Base-by-base conservation (phyloP, 2,888 invertebrate species). In the Pristionchus exspectatus region DNA sequence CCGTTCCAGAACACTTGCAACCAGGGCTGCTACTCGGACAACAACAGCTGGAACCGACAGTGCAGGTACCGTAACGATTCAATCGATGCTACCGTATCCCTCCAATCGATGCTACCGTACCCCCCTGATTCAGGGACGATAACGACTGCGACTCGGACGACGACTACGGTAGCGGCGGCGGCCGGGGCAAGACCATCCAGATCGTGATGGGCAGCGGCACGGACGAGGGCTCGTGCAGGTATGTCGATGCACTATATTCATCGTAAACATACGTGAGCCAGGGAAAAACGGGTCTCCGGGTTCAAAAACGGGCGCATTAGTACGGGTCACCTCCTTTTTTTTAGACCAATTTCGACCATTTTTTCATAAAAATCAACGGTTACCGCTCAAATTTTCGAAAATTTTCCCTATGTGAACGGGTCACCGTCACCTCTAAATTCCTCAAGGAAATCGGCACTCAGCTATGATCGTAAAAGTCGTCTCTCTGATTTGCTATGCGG, bases 1-100 rank as follows among this genome's bases (percentile, higher is more conserved):
- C 59, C 84, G 2, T 33, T 84, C 27, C 84, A 66, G 66, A 87
- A 87, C 69, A 59, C 87, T 7, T 87, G 87, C 87, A 69, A 66
- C 87, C 87, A 87, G 69, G 66, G 69, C 38, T 87, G 87, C 87
- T 69, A 87, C 66, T 56, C 87, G 50, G 81, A 54, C 81, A 87
- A 54, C 87, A 69, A 87, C 87, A 87, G 30, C 69, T 50, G 69
- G 44, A 87, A 66, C 38, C 69, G 38, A 14, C 69, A 44, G 69
- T 44, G 87, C 84, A 81, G 81, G 81, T 81, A 81, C 38, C 14
- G n/a, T 81, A 81, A 12, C 9, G 4, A 18, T 21, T 38, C 81
- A n/a, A 50, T 50, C 81, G 50, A 21, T 27, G 24, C n/a, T 74
- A 74, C 38, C 74, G 74, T 38, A 38, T 66, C n/a, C 44, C 9